These are phyloP conservation scores for Pachycephus smyrnensis DNA, from an alignment of 2,888 invertebrate genomes.

Conservation along the genomic window DNA sequence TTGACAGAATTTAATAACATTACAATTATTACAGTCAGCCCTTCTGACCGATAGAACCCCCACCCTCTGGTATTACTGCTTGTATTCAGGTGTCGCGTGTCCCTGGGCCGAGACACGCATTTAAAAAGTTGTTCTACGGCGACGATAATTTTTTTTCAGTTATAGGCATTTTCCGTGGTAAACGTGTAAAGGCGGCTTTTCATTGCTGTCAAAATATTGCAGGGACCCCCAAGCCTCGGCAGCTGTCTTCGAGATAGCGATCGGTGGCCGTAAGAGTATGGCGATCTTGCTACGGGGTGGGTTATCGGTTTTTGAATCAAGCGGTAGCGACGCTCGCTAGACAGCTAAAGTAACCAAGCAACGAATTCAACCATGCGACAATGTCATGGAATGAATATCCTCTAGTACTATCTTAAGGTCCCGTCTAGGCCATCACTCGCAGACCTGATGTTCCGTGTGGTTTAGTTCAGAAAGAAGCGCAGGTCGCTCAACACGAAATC, in stretches of 20 bases:
- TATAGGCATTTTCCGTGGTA: neutral
- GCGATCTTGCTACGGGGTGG: neutral
- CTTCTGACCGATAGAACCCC: too few relatives aligned
- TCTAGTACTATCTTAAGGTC: neutral
- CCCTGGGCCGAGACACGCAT: neutral
- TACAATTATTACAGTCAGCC: neutral
- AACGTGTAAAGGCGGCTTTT: slow-evolving; percentile 7
- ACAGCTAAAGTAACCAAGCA: neutral
- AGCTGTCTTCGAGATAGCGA: slow-evolving; percentile 19
- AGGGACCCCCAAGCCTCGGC: neutral
- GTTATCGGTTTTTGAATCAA: neutral
- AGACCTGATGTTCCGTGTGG: neutral
- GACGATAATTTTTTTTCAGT: too few relatives aligned
- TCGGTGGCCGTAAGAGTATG: slow-evolving; percentile 1
- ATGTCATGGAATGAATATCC: neutral
- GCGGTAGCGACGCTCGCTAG: neutral
- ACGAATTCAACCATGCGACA: neutral
- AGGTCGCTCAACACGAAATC: slow-evolving; percentile 8
- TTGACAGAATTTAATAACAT: neutral
- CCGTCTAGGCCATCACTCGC: neutral
- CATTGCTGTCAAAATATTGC: slow-evolving; percentile 22
- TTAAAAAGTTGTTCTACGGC: neutral
- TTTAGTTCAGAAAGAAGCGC: neutral
- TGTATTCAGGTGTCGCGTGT: neutral
- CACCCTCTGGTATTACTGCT: too few relatives aligned